These are phyloP conservation scores for Drosophila virilis DNA, from an alignment of 1,140 invertebrate species.

Conservation along the genomic window DNA sequence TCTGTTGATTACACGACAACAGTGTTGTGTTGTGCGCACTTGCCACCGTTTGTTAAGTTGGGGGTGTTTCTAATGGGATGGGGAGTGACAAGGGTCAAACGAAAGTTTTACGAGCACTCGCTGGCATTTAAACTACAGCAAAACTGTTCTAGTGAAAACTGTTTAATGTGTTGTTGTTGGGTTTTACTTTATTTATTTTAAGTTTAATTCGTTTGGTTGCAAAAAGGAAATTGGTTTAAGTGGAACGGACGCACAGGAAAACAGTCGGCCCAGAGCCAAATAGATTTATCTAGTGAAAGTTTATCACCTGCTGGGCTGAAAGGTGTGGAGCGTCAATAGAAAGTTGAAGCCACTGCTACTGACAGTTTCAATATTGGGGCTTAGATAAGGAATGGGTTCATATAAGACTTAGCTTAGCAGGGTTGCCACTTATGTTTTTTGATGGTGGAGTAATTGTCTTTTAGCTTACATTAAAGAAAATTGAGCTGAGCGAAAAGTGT, in stretches of 20 bases:
- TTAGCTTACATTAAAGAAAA: not conserved
- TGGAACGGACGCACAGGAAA: slow-evolving; percentile 32
- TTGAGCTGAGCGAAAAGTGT: not conserved
- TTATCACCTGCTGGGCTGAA: slow-evolving; percentile 39
- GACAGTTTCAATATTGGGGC: slow-evolving; percentile 34
- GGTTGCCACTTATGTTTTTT: not conserved
- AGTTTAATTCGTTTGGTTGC: slow-evolving; percentile 70
- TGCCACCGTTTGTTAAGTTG: slow-evolving; percentile 48
- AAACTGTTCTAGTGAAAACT: slow-evolving; percentile 43
- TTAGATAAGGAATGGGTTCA: not conserved
- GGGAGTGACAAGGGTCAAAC: slow-evolving; percentile 71
- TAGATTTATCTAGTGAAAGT: slow-evolving; percentile 60
- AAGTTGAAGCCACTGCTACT: slow-evolving; percentile 27
- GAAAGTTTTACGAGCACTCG: slow-evolving; percentile 67
- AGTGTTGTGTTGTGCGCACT: slow-evolving; percentile 44
- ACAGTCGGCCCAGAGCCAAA: slow-evolving; percentile 9
- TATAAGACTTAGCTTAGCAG: not conserved
- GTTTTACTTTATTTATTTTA: slow-evolving; percentile 66
- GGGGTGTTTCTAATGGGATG: not conserved
- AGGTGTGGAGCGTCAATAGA: slow-evolving; percentile 23
- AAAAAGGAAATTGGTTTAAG: slow-evolving; percentile 65
- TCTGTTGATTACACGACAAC: slow-evolving; percentile 69
- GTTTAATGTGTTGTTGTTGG: slow-evolving; percentile 30
- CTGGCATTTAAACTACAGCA: slow-evolving; percentile 53
- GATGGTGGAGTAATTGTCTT: not conserved